Evolutionary conservation across 2,113 vertebrate species (phyloP).

Genomic region (Dasyurus viverrinus): DNA sequence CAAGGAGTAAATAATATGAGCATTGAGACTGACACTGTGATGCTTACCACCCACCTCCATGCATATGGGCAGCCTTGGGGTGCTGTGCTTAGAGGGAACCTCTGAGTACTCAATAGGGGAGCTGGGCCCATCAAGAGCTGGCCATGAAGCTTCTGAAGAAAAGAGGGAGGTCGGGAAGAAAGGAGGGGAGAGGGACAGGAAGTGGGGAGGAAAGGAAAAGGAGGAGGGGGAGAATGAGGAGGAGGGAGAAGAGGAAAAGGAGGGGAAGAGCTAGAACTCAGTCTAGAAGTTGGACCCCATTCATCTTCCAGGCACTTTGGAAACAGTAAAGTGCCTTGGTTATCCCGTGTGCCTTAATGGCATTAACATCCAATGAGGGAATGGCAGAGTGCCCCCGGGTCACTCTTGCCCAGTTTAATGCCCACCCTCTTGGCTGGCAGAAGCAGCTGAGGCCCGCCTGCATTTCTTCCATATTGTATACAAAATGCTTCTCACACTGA

Average conservation of each 20-base stretch:
- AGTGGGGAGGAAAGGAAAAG: too few species aligned
- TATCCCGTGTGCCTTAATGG: too few species aligned
- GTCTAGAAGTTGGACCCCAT: too few species aligned
- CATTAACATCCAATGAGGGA: neutral
- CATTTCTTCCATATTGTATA: neutral
- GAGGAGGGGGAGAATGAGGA: neutral
- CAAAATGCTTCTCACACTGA: neutral
- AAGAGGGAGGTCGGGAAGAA: neutral
- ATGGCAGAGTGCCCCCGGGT: accelerated
- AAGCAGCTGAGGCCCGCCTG: neutral
- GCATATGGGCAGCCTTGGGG: neutral
- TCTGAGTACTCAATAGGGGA: neutral
- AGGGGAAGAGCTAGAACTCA: accelerated
- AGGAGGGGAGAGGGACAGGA: accelerated
- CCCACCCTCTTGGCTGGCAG: neutral
- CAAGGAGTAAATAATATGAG: neutral
- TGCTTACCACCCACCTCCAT: neutral
- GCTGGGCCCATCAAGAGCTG: neutral
- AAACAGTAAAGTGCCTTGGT: neutral
- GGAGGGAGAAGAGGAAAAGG: too few species aligned
- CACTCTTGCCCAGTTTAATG: accelerated
- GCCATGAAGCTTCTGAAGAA: neutral
- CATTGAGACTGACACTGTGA: neutral
- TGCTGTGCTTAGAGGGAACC: neutral
- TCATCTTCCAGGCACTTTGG: neutral